Evolutionary conservation across 2,797 vertebrate genomes (phyloP), one percentile per base, ranked within the genome.

Genomic region (Scarus forsteni): DNA sequence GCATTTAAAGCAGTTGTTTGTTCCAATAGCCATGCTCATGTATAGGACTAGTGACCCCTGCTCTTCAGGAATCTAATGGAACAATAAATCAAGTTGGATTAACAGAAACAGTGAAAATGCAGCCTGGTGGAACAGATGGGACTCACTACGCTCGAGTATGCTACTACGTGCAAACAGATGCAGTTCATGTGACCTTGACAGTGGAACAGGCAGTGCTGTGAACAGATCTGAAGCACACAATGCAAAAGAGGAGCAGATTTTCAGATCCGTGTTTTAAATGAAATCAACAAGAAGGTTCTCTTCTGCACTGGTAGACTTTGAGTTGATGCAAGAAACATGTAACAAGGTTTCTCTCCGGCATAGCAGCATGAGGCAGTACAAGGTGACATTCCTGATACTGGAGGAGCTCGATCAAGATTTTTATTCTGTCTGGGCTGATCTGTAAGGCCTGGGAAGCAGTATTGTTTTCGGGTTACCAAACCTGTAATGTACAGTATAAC

Each of bases 71-170:
- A 88, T 58, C 44, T 87, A 73, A 87, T 88, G 79, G 66, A 66
- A 66, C 5, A 16, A 80, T 70, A 45, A 83, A 84, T 91, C 83
- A 84, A 70, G 84, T 76, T 79, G 85, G 89, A 88, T 90, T 90
- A 91, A 85, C 61, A 65, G 73, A 83, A 81, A 90, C 87, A 88
- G 85, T 85, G 76, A 76, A 75, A 80, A 85, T 19, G 79, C 69
- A 70, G 81, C 81, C 53, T 40, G 70, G 77, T 61, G 76, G 85
- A 90, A 80, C 91, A 92, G 89, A 92, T 89, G 90, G 88, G 84
- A 70, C 80, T 86, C 75, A 49, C 75, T 49, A 43, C 43, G 7
- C 43, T 34, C 60, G 58, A 42, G 68, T 66, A 46, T 57, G 49
- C 46, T 14, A 14, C 13, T 45, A 10, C 11, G 56, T 18, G 39